Conservation (phyloP, 2,113 vertebrate species). For the Hyperopisus bebe region DNA sequence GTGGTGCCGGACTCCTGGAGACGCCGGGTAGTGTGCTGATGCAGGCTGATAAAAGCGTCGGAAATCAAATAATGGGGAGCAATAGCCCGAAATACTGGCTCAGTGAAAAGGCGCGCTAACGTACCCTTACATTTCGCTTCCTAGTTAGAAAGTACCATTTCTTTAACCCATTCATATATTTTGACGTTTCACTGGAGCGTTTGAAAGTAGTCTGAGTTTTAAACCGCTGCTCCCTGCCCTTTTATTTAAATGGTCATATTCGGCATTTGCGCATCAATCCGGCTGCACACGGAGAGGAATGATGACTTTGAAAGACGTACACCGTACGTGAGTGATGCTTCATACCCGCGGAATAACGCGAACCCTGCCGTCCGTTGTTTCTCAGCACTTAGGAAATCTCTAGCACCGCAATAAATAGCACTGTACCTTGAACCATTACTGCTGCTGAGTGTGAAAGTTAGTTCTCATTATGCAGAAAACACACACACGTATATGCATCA, state of each 20-base stretch:
- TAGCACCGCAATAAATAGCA: not conserved
- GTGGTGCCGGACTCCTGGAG: not conserved
- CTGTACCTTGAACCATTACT: not conserved
- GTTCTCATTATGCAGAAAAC: not conserved
- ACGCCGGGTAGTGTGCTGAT: not conserved
- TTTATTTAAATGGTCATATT: not conserved
- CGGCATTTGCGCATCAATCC: not conserved
- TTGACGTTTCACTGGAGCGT: not conserved
- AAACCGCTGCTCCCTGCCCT: not conserved
- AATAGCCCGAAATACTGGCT: not conserved
- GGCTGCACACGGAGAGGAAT: not conserved
- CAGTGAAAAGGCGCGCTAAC: not conserved
- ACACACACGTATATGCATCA: not conserved
- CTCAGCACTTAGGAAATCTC: not conserved
- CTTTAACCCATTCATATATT: not conserved
- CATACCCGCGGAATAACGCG: not conserved
- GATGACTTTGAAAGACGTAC: not conserved
- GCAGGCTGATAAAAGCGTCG: not conserved
- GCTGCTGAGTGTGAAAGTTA: not conserved
- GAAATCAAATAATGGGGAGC: not conserved
- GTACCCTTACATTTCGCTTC: not conserved
- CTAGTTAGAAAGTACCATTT: not conserved
- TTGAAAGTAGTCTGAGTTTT: not conserved
- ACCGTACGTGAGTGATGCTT: not conserved
- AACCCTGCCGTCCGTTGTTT: not conserved